Conservation (phyloP, 2,113 vertebrate species). For the Pagrus major region DNA sequence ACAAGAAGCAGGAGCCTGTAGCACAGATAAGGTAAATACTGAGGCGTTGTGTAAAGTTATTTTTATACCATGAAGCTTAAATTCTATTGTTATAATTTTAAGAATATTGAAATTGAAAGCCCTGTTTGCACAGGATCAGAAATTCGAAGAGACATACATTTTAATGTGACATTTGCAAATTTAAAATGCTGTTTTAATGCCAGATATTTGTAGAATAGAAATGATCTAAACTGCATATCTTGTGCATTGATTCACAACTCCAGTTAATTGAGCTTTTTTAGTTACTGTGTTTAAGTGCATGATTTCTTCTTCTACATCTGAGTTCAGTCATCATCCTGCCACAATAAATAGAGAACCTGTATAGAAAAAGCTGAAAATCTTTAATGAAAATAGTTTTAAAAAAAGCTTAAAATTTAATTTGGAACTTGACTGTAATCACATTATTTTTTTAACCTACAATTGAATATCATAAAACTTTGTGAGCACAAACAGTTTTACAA, state of each 20-base stretch:
- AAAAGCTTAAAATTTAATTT: neutral
- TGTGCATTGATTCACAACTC: neutral
- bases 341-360: no score
- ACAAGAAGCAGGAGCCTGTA: neutral
- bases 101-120: neutral
- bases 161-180: neutral
- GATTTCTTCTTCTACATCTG: neutral
- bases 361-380: no score
- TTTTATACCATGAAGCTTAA: neutral
- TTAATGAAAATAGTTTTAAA: neutral
- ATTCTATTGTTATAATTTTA: no score
- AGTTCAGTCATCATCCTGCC: no score
- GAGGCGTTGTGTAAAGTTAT: neutral
- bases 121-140: neutral
- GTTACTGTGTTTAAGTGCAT: neutral
- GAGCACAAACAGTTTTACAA: neutral
- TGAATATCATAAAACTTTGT: neutral
- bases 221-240: neutral
- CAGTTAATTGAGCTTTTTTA: neutral
- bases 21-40: conserved; percentile 55
- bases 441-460: no score
- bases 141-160: neutral
- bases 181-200: neutral
- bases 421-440: no score
- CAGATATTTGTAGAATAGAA: neutral